Conservation (phyloP, 2,113 vertebrate genomes). For the Ophiodon elongatus region DNA sequence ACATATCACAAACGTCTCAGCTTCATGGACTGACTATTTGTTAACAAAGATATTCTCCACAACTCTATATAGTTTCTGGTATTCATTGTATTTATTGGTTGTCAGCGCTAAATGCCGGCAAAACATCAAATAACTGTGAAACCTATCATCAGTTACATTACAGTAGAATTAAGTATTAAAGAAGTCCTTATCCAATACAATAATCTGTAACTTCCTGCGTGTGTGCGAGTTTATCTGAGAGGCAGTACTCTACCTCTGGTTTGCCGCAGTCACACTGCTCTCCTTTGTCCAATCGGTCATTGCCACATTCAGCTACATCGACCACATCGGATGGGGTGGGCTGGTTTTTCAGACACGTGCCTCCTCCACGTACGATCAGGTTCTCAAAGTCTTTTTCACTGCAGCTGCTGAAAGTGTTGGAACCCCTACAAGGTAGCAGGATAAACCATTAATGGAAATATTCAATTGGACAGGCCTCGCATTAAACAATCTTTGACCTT, state of each 20-base stretch:
- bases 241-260: constrained; percentile 79
- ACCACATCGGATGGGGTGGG: constrained; percentile 81
- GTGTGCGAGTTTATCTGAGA: neutral
- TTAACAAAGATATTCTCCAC: neutral
- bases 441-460: constrained; percentile 8
- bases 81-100: neutral
- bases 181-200: neutral
- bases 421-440: constrained; percentile 73
- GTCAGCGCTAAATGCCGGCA: neutral
- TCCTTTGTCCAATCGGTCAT: constrained; percentile 84
- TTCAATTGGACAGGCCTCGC: neutral
- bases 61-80: neutral
- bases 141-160: neutral
- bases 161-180: neutral
- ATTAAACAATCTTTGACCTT: neutral
- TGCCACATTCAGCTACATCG: constrained; percentile 85
- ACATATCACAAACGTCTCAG: neutral
- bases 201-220: neutral
- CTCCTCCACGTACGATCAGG: constrained; percentile 84
- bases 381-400: constrained; percentile 86
- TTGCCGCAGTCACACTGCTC: constrained; percentile 92
- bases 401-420: constrained; percentile 86
- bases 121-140: neutral
- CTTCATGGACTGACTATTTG: neutral
- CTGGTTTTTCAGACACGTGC: constrained; percentile 87